These are phyloP conservation scores for Fratercula arctica DNA, from an alignment of 2,797 vertebrate genomes.

Conservation along the genomic window DNA sequence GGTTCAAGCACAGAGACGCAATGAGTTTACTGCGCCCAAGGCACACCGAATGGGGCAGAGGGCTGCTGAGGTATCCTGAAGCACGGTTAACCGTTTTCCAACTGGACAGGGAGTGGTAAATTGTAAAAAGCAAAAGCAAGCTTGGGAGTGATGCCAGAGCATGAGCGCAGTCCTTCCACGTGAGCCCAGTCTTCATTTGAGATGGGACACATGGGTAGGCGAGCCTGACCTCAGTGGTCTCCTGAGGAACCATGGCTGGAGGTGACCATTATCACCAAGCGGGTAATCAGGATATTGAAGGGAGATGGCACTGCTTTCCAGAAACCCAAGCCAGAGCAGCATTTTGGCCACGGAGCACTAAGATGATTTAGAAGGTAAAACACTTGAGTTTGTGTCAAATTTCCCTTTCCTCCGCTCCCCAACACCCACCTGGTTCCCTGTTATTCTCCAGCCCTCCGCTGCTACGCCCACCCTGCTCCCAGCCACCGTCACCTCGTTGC, in stretches of 20 bases:
- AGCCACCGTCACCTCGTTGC: background rate
- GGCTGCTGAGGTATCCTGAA: background rate
- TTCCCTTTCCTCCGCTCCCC: slow-evolving; percentile 1
- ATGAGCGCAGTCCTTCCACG: background rate
- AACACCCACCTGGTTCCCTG: background rate
- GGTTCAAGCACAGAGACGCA: background rate
- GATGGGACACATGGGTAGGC: too few relatives aligned
- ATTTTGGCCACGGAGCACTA: background rate
- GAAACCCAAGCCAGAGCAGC: background rate
- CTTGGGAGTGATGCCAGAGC: background rate
- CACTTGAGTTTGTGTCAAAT: background rate
- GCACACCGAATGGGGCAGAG: background rate
- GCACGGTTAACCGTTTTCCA: background rate
- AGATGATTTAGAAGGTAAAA: slow-evolving; percentile 60
- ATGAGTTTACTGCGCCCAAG: background rate
- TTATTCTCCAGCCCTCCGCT: background rate
- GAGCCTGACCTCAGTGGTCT: background rate
- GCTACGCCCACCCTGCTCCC: background rate
- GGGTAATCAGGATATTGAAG: background rate
- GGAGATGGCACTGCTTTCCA: background rate
- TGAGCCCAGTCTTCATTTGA: background rate
- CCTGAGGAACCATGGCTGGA: background rate
- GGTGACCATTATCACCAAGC: background rate
- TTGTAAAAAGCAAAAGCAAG: background rate
- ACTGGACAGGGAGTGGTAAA: background rate